Percentiles rank a stretch among this genome's conserved stretches.
Evolutionary conservation across 2,797 vertebrate species (phyloP).

Genomic region (Merluccius polli): DNA sequence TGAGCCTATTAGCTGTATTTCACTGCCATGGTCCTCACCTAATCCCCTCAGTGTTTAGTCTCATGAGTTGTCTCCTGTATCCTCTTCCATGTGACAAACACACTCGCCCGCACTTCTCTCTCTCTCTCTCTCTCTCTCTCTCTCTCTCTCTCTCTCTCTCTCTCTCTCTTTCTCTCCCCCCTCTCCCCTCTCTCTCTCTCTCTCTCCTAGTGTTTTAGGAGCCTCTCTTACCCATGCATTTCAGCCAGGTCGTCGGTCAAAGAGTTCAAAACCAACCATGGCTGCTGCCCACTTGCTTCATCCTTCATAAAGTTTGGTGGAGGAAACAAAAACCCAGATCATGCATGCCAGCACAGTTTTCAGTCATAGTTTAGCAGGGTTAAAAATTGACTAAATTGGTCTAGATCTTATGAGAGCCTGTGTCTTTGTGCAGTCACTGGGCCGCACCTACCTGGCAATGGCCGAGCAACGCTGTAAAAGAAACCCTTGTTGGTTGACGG

Average conservation of each 20-base stretch:
- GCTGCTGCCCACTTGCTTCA: not conserved
- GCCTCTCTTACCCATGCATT: not conserved
- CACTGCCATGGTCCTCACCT: not conserved
- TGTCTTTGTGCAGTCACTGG: not conserved
- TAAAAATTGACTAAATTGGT: not conserved
- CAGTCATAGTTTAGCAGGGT: not conserved
- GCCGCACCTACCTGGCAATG: no score
- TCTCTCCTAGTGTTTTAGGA: no score
- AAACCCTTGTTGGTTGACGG: constrained; percentile 30
- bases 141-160: no score
- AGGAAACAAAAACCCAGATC: not conserved
- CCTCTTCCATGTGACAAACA: not conserved
- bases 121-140: no score
- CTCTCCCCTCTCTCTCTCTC: no score
- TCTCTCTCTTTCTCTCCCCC: no score
- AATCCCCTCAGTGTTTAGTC: constrained; percentile 6
- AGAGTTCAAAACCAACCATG: not conserved
- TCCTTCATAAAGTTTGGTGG: not conserved
- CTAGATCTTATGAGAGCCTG: not conserved
- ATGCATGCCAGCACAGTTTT: not conserved
- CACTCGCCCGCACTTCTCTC: no score
- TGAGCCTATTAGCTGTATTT: constrained; percentile 7
- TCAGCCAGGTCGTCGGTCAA: not conserved
- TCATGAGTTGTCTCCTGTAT: constrained; percentile 7
- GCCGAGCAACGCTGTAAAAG: not conserved